phyloP scores from a whole-genome alignment of 2,888 invertebrate species.

The Endotricha flammealis region DNA sequence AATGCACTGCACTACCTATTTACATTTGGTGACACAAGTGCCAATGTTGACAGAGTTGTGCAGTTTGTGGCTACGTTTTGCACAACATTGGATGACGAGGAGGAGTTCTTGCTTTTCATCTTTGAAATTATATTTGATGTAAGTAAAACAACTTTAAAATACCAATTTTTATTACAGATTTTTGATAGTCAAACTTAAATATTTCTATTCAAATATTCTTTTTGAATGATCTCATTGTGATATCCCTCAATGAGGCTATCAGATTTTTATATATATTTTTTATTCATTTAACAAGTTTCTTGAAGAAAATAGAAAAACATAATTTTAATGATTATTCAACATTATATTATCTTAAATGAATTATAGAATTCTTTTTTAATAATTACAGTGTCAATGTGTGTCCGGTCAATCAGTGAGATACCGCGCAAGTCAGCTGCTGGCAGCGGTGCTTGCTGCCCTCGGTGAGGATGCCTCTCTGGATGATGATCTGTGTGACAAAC shows the following conservation, averaged over 20 bases:
- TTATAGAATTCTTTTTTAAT: too few species aligned
- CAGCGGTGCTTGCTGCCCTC: conserved; percentile 84
- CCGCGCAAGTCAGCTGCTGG: conserved; percentile 87
- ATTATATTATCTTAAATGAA: too few species aligned
- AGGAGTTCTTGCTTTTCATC: conserved; percentile 77
- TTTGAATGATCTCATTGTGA: too few species aligned
- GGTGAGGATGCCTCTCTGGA: conserved; percentile 87
- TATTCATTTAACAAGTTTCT: too few species aligned
- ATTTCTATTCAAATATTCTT: too few species aligned
- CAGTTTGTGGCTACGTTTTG: conserved; percentile 86
- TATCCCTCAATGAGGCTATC: too few species aligned
- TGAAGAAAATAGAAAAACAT: too few species aligned
- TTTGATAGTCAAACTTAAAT: background rate
- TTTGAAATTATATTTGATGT: conserved; percentile 81
- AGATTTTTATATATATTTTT: too few species aligned
- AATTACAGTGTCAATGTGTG: conserved; percentile 65
- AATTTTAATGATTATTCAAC: too few species aligned
- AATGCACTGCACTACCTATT: conserved; percentile 81
- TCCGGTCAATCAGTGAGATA: conserved; percentile 80
- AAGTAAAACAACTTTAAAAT: conserved; percentile 30
- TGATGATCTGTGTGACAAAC: conserved; percentile 85
- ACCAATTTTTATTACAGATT: background rate
- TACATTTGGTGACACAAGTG: conserved; percentile 82
- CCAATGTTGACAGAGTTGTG: conserved; percentile 82
- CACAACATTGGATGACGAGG: conserved; percentile 77